Percentiles rank a stretch among this genome's conserved stretches.
Evolutionary conservation across 2,797 vertebrate species (phyloP).

Genomic region (Spondyliosoma cantharus): DNA sequence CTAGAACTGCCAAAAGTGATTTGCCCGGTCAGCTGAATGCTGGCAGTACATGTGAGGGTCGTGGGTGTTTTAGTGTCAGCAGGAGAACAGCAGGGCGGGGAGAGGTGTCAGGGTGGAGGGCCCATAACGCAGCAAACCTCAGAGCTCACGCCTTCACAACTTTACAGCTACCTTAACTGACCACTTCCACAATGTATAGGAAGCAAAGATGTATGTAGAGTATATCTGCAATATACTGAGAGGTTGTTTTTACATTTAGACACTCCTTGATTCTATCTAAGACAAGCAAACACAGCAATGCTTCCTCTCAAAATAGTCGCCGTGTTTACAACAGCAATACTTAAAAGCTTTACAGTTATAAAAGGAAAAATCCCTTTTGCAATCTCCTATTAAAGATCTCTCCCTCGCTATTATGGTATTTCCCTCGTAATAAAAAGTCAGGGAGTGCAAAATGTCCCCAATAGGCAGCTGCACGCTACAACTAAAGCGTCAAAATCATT

Average conservation of each 20-base stretch:
- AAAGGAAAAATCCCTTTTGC: constrained; percentile 51
- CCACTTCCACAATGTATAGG: constrained; percentile 34
- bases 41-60: constrained; percentile 1
- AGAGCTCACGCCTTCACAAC: constrained; percentile 54
- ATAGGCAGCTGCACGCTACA: constrained; percentile 79
- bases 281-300: constrained; percentile 60
- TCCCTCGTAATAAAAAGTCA: constrained; percentile 76
- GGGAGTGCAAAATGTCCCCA: constrained; percentile 79
- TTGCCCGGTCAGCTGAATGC: constrained; percentile 35
- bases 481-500: constrained; percentile 82
- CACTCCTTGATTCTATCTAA: constrained; percentile 57
- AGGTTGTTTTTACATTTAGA: constrained; percentile 22
- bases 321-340: constrained; percentile 62
- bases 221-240: neutral
- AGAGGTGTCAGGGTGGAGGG: constrained; percentile 69
- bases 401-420: constrained; percentile 61
- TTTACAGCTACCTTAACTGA: constrained; percentile 47
- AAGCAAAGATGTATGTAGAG: constrained; percentile 12
- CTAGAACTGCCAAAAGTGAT: constrained; percentile 35
- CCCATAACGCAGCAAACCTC: constrained; percentile 47
- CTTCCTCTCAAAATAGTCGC: constrained; percentile 50
- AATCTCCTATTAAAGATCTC: constrained; percentile 56
- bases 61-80: constrained; percentile 17
- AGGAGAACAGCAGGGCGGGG: constrained; percentile 54
- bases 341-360: constrained; percentile 62